Base-by-base conservation (phyloP, 2,113 vertebrate genomes). In the pig (Sus scrofa) region DNA sequence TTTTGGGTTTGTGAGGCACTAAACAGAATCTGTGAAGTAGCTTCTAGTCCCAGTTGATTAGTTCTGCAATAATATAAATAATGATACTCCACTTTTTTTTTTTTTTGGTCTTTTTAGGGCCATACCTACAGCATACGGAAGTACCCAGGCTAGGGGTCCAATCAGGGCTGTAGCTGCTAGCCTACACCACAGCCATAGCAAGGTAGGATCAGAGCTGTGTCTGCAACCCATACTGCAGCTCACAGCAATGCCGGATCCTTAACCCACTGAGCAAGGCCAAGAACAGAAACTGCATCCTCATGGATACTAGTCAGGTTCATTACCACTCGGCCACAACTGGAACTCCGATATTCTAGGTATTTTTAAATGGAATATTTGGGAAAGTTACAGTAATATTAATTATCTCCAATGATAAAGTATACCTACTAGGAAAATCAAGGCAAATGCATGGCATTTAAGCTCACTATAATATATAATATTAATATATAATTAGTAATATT, bases 341-440 rank as follows among this genome's bases (percentile, higher is more conserved):
- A 44, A 44, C 44, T 44, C 44, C 58, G 16, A 86, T 44, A 92
- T 58, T 86, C 16, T 0, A 89, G 24, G 12, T 60, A 50, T 90
- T 95, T 91, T 95, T 52, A 62, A 84, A 79, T 58, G 6, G 30
- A 60, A 9, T 88, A 86, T 70, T 54, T 77, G 44, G 34, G n/a
- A 88, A 93, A 93, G 54, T 91, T 91, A 86, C 13, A 32, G 62
- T 52, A 85, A 27, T 34, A 88, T 62, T 50, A 82, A 83, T 74
- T 22, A 91, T 81, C 22, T 27, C 58, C 89, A 95, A 93, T 9
- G 86, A 85, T 26, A 95, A 68, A 91, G 65, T 27, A 12, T 19
- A 88, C 10, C 13, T 56, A 90, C 24, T 74, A 91, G 62, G 95
- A 96, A 96, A 96, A 71, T 39, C 63, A 89, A 71, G 30, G 22